phyloP scores from a whole-genome alignment of 2,113 vertebrate species.

The Cheirogaleus medius region DNA sequence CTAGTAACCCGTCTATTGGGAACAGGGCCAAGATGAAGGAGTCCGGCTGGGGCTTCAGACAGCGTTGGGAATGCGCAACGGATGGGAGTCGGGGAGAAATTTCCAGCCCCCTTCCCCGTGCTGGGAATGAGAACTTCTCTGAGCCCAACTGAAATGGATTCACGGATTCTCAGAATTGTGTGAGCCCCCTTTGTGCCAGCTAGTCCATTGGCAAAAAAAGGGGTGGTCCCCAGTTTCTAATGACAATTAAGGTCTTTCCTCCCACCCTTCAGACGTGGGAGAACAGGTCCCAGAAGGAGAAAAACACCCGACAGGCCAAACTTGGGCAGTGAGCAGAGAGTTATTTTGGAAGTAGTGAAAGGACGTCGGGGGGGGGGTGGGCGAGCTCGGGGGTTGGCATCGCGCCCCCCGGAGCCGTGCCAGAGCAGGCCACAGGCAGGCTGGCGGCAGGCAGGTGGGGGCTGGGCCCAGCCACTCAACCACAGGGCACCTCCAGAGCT shows the following conservation, averaged over 20 bases:
- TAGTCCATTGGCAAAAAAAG: not conserved
- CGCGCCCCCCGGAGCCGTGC: slow-evolving; percentile 37
- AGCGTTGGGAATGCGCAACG: not conserved
- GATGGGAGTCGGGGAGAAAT: not conserved
- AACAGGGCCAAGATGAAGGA: not conserved
- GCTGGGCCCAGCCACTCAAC: not conserved
- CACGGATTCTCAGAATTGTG: not conserved
- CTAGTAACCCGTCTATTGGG: not conserved
- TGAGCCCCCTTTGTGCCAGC: not conserved
- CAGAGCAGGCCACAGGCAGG: slow-evolving; percentile 48
- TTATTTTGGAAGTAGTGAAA: slow-evolving; percentile 74
- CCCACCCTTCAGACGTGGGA: slow-evolving; percentile 18
- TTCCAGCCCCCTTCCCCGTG: not conserved
- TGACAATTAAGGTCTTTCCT: not conserved
- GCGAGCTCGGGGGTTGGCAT: slow-evolving; percentile 59
- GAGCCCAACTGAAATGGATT: not conserved
- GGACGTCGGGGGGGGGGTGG: slow-evolving; percentile 58
- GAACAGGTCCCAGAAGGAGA: slow-evolving; percentile 54
- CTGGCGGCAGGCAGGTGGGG: slow-evolving; percentile 13
- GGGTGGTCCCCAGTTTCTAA: not conserved
- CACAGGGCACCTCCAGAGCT: not conserved
- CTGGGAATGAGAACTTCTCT: not conserved
- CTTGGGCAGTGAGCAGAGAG: slow-evolving; percentile 62
- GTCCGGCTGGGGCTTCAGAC: not conserved
- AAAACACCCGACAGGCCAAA: slow-evolving; percentile 58